A percentile compares a stretch with the other conserved stretches of the same genome.
These are phyloP conservation scores for Spea multiplicata DNA, from an alignment of 2,113 vertebrate species.

Conservation along the genomic window DNA sequence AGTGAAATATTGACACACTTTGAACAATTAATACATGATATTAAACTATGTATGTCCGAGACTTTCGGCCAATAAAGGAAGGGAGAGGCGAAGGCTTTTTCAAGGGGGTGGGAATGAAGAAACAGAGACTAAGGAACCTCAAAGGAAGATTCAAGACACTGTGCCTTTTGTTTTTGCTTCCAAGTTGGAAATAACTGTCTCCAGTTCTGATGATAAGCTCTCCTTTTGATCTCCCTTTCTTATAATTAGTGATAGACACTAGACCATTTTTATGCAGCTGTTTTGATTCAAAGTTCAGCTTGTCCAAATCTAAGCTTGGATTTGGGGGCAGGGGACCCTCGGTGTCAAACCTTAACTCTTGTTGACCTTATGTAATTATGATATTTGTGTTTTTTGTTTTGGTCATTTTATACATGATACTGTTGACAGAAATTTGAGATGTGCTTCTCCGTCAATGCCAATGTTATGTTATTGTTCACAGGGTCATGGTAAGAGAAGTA, in stretches of 20 bases:
- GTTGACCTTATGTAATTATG: conserved; percentile 9
- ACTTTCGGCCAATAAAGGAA: conserved; percentile 58
- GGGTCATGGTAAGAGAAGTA: too few relatives aligned
- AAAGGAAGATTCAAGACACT: conserved; percentile 72
- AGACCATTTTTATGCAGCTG: conserved; percentile 55
- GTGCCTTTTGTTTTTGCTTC: conserved; percentile 76
- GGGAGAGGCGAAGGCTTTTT: conserved; percentile 60
- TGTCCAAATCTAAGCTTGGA: conserved; percentile 45
- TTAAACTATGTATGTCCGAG: conserved; percentile 42
- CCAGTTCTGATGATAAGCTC: conserved; percentile 66
- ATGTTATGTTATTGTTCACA: too few relatives aligned
- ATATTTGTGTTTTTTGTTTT: not conserved
- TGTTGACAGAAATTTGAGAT: too few relatives aligned
- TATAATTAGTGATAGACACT: conserved; percentile 64
- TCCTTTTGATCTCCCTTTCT: conserved; percentile 68
- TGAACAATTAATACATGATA: conserved; percentile 62
- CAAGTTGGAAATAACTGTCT: conserved; percentile 72
- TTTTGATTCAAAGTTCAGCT: conserved; percentile 54
- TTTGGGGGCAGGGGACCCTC: not conserved
- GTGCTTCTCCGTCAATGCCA: too few relatives aligned
- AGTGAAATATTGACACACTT: conserved; percentile 58
- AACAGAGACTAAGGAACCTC: conserved; percentile 65
- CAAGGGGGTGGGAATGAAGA: conserved; percentile 66
- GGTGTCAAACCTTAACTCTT: not conserved
- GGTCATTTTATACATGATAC: too few relatives aligned